Evolutionary conservation across 2,797 vertebrate genomes (phyloP), one percentile per base, ranked within the genome.

Genomic region (Denticeps clupeoides): DNA sequence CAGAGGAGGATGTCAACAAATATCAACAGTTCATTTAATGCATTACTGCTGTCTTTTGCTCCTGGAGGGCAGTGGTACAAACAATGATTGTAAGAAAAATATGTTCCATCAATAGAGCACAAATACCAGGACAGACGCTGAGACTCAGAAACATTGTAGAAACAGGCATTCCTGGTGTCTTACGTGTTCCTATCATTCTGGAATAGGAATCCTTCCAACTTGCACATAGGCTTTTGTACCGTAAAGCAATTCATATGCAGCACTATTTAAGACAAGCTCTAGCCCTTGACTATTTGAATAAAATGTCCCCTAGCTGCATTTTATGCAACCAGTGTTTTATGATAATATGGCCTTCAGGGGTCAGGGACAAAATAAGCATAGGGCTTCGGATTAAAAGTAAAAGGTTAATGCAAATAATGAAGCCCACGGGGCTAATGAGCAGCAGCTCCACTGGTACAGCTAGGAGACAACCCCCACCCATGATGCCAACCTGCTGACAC

Each of bases 361-460:
- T 52, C 8, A 24, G 16, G 42, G 21, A 42, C 37, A 43, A 51
- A 57, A 60, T 23, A 49, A 41, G 55, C 48, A 18, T 28, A 49
- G 21, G 35, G 49, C 29, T 29, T 24, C 5, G 13, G 3, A 47
- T 57, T 42, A 41, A 50, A 41, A 59, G 49, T 47, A 42, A 62
- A 65, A 62, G 56, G 46, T 58, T 61, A 65, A 65, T 65, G 58
- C 52, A 56, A 33, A 51, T 59, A 62, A 59, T 59, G 56, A 62
- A 42, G 21, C 35, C 59, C 54, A 50, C 18, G 49, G 53, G 53
- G 44, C 51, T 41, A 11, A 19, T 41, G 24, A 4, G 24, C 44
- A n/a, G n/a, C n/a, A n/a, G n/a, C n/a, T n/a, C n/a, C n/a, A n/a
- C n/a, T n/a, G n/a, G n/a, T n/a, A n/a, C n/a, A n/a, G n/a, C n/a